Evolutionary conservation across 2,113 vertebrate genomes (phyloP), one percentile per base, ranked within the genome.

Genomic region (Rhegmatorhina hoffmannsi): DNA sequence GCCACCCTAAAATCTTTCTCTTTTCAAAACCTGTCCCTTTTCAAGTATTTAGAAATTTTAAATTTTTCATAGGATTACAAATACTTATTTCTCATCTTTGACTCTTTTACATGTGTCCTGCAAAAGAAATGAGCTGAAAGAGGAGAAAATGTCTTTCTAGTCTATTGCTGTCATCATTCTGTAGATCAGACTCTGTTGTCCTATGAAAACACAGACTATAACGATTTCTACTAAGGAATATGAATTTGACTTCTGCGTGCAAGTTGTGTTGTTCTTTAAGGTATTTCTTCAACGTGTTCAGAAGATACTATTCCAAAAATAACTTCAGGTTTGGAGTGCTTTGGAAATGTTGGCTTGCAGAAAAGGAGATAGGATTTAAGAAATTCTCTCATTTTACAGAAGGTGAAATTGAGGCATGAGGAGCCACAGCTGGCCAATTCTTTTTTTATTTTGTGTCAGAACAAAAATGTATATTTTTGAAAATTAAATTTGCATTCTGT

Each of bases 381-480:
- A 15, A 46, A 7, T 79, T 67, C 5, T 75, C 19, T 19, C 11
- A 6, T 44, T 81, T 81, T 64, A n/a, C n/a, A 53, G 52, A 50
- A 88, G 29, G 3, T 26, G 62, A 67, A 91, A 81, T 38, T 77
- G 26, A 86, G 55, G 24, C 10, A 62, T 40, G 46, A 66, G 12
- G 13, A 76, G 62, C 5, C 17, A 31, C 64, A 79, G 43, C 29
- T 87, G 33, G 29, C 36, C 24, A 25, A 13, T 9, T 34, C n/a
- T 29, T 36, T 73, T 59, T 28, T 47, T 28, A 11, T 50, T 23
- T 36, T 74, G 2, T 62, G 36, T 47, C 17, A 63, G 55, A 77
- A 58, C 2, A 49, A 19, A 50, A 60, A 28, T 0, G 0, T 73
- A 0, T 24, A 11, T 63, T 29, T 46, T 24, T 86, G 23, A 44